Conservation (phyloP, 2,888 invertebrate genomes). For the Eupithecia exiguata region DNA sequence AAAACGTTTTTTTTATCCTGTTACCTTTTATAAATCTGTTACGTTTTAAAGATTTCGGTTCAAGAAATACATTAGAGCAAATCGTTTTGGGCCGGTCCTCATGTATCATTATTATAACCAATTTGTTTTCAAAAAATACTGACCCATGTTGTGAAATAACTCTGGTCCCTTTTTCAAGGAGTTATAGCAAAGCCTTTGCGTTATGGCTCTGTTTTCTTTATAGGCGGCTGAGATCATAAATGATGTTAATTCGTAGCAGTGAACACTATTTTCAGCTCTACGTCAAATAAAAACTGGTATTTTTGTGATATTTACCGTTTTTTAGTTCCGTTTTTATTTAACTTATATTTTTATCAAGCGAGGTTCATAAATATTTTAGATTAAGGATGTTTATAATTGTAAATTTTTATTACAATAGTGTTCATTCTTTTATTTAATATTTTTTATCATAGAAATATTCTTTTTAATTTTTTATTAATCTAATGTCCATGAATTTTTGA, state of each 20-base stretch:
- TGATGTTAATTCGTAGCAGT: background rate
- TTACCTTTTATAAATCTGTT: background rate
- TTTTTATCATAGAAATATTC: too few species aligned
- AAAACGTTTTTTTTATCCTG: background rate
- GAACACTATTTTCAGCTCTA: background rate
- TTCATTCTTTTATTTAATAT: too few species aligned
- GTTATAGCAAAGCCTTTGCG: slow-evolving; percentile 8
- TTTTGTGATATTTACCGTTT: too few species aligned
- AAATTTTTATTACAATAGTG: too few species aligned
- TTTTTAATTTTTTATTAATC: too few species aligned
- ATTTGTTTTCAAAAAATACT: slow-evolving; percentile 9
- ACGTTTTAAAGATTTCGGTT: background rate
- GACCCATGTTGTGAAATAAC: background rate
- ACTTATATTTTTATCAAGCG: too few species aligned
- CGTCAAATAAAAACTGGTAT: background rate
- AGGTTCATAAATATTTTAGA: too few species aligned
- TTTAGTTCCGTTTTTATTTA: too few species aligned
- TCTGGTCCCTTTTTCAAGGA: slow-evolving; percentile 6
- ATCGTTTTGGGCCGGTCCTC: background rate
- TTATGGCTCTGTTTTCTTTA: slow-evolving; percentile 10
- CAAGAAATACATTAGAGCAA: background rate
- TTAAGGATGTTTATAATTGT: too few species aligned
- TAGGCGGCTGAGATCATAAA: background rate
- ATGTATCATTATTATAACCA: slow-evolving; percentile 10
- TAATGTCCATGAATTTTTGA: too few species aligned